Conservation (phyloP, 1,140 invertebrate genomes). For the Aethina tumida region DNA sequence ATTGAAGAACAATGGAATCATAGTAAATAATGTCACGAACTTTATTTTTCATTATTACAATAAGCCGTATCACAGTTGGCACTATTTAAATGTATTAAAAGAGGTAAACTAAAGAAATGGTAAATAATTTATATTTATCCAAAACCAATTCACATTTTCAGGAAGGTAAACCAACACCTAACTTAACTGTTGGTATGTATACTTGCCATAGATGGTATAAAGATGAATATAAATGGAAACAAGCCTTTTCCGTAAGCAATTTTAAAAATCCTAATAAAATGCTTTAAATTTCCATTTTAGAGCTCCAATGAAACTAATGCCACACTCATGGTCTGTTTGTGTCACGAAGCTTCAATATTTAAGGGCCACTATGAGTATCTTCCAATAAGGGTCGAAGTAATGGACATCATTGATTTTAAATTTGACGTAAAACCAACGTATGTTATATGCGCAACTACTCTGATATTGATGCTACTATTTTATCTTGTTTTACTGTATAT, state of each 20-base stretch:
- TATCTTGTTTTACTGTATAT: constrained; percentile 7
- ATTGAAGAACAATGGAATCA: too few relatives aligned
- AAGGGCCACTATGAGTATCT: constrained; percentile 7
- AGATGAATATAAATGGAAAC: constrained; percentile 9
- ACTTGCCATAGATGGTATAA: constrained; percentile 14
- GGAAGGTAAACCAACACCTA: neutral
- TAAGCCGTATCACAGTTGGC: constrained; percentile 14
- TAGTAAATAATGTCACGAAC: too few relatives aligned
- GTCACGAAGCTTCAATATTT: constrained; percentile 11
- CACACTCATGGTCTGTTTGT: constrained; percentile 7
- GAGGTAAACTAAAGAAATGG: constrained; percentile 9
- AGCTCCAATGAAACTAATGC: neutral
- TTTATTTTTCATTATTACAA: too few relatives aligned
- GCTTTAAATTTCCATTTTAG: neutral
- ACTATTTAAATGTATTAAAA: constrained; percentile 16
- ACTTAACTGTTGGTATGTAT: constrained; percentile 11
- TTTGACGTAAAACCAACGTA: constrained; percentile 13
- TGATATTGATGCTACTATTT: constrained; percentile 12
- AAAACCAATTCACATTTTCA: neutral
- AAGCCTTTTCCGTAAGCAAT: constrained; percentile 8
- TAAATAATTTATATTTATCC: neutral
- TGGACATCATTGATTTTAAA: constrained; percentile 6
- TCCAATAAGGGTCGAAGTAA: constrained; percentile 8
- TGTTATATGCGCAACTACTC: constrained; percentile 13
- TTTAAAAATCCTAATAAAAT: constrained; percentile 2